Evolutionary conservation across 2,797 vertebrate genomes (phyloP), one percentile per base, ranked within the genome.

Genomic region (Simalia tracyae): DNA sequence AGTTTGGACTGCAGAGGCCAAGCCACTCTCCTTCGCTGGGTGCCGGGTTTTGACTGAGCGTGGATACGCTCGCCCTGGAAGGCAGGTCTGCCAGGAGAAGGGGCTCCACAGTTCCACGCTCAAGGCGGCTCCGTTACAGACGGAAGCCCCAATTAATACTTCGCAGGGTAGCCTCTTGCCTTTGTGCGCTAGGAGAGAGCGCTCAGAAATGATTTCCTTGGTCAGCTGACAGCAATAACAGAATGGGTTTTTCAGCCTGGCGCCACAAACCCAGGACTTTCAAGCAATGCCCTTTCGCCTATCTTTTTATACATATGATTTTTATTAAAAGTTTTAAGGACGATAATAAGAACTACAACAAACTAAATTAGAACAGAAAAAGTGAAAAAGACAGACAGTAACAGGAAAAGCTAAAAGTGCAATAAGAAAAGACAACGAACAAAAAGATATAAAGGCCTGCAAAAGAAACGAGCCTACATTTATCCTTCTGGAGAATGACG

Each of bases 221-320:
- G 6, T 50, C 14, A 4, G 31, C 8, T 31, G 59, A 46, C 14
- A 8, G 90, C 89, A 85, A 46, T 3, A 19, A 0, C 81, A 42
- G 90, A 88, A 56, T 14, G 12, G 85, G 24, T 57, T 93, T 22
- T 93, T 90, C 92, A 91, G 63, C 2, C 89, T 92, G 72, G 90
- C 81, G 46, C 92, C 92, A 87, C 56, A 64, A 93, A 89, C 8
- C 26, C 72, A 46, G 91, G 64, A 26, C 90, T 36, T 91, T 9
- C 89, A 1, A 90, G 91, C 76, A 84, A 90, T 66, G 57, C 86
- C 85, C 94, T 17, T 1, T 24, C 87, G 57, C 12, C 42, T 3
- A 42, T 3, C 42, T 42, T 42, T 42, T 42, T 42, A 42, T 42
- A 3, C 42, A 42, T 42, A 42, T 3, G 42, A 42, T 42, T 42